These are phyloP conservation scores for Coregonus clupeaformis DNA, from an alignment of 2,113 vertebrate species.

Conservation along the genomic window DNA sequence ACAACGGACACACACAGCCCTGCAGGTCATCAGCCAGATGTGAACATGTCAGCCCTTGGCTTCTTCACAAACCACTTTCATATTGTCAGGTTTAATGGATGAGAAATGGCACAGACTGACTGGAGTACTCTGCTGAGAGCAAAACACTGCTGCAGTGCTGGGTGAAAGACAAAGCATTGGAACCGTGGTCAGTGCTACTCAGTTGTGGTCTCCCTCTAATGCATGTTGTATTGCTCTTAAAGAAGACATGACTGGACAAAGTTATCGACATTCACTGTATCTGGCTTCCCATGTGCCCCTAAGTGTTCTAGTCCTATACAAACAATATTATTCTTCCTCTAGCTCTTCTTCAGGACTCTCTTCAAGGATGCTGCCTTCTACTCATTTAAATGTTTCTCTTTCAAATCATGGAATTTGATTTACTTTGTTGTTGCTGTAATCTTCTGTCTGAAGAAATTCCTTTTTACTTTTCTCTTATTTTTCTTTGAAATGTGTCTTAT, in stretches of 20 bases:
- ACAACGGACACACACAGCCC: slow-evolving; percentile 20
- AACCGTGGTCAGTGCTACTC: background rate
- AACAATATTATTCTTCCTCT: slow-evolving; percentile 44
- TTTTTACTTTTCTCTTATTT: slow-evolving; percentile 67
- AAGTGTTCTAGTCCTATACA: background rate
- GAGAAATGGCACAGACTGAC: slow-evolving; percentile 36
- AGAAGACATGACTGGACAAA: slow-evolving; percentile 9
- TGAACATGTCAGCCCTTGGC: slow-evolving; percentile 18
- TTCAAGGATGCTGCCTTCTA: slow-evolving; percentile 57
- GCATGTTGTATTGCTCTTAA: background rate
- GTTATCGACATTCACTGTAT: background rate
- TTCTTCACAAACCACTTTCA: slow-evolving; percentile 24
- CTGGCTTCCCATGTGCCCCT: background rate
- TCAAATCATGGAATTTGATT: slow-evolving; percentile 58
- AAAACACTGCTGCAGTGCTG: background rate
- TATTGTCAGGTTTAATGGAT: background rate
- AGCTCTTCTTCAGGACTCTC: slow-evolving; percentile 57
- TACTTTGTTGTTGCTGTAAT: slow-evolving; percentile 62
- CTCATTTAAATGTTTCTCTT: slow-evolving; percentile 66
- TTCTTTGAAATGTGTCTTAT: slow-evolving; percentile 72
- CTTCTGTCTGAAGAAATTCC: slow-evolving; percentile 61
- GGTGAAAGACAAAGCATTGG: background rate
- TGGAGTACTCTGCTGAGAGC: background rate
- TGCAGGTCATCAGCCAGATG: slow-evolving; percentile 6
- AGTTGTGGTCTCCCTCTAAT: background rate